Evolutionary conservation across 2,888 invertebrate genomes (phyloP).

Genomic region (Calliopum simillimum): DNA sequence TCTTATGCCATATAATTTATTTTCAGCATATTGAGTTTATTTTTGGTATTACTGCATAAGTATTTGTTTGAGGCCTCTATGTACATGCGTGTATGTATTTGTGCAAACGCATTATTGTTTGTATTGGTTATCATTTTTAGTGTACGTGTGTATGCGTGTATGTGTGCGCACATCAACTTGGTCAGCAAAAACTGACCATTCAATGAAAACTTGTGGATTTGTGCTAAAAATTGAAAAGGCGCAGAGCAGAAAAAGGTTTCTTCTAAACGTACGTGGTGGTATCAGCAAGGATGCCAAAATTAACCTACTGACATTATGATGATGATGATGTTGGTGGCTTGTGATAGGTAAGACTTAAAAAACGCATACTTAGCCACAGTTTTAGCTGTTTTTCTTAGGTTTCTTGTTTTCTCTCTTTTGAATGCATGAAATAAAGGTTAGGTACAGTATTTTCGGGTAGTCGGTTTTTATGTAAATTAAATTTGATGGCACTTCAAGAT

Average conservation of each 20-base stretch:
- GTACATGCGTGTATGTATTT: neutral
- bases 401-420: neutral
- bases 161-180: constrained; percentile 10
- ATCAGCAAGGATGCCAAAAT: too few relatives aligned
- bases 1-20: constrained; percentile 22
- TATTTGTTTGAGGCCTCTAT: neutral
- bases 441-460: too few relatives aligned
- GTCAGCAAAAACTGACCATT: constrained; percentile 31
- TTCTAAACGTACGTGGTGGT: too few relatives aligned
- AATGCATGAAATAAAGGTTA: too few relatives aligned
- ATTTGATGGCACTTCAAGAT: too few relatives aligned
- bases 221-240: constrained; percentile 33
- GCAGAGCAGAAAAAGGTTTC: neutral
- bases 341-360: constrained; percentile 1
- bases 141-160: too few relatives aligned
- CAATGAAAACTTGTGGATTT: constrained; percentile 36
- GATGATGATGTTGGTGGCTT: neutral
- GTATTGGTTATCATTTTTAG: neutral
- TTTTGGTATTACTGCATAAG: constrained; percentile 15
- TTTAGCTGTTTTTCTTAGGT: constrained; percentile 16
- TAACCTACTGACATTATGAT: neutral
- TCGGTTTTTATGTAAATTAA: too few relatives aligned
- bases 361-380: constrained; percentile 13
- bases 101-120: neutral
- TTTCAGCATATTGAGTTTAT: constrained; percentile 27